These are phyloP conservation scores for Magallana nippona DNA, from an alignment of 2,888 invertebrate genomes.

Conservation along the genomic window DNA sequence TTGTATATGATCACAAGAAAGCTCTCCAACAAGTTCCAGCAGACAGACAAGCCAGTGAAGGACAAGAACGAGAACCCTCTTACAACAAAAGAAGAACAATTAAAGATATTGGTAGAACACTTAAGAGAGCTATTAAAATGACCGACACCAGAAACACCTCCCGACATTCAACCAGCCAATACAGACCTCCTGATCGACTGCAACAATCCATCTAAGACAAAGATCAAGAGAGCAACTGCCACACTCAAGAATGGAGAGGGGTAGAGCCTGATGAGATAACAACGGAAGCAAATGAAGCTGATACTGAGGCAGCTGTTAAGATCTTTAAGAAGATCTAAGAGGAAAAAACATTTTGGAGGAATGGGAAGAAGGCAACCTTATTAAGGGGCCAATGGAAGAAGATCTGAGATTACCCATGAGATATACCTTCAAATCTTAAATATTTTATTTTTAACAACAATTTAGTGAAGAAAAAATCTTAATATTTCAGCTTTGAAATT, in stretches of 20 bases:
- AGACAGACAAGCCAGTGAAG: slow-evolving; percentile 31
- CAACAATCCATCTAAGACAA: not conserved
- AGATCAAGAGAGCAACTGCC: too few species aligned
- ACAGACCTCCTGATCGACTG: slow-evolving; percentile 3
- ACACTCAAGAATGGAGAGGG: too few species aligned
- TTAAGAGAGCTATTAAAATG: slow-evolving; percentile 10
- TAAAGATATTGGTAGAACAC: slow-evolving; percentile 15
- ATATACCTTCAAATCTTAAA: too few species aligned
- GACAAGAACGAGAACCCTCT: slow-evolving; percentile 29
- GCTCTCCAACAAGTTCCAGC: slow-evolving; percentile 28
- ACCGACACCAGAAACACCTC: not conserved
- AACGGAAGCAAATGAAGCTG: too few species aligned
- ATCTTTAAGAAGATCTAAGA: not conserved
- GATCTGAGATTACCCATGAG: too few species aligned
- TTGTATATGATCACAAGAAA: not conserved
- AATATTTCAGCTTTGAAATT: too few species aligned
- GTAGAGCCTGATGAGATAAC: too few species aligned
- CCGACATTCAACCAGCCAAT: not conserved
- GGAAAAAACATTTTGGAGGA: too few species aligned
- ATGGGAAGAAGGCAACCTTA: too few species aligned
- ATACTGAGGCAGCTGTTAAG: not conserved
- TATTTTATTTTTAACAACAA: too few species aligned
- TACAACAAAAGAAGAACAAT: not conserved
- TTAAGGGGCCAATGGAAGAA: too few species aligned
- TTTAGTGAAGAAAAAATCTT: too few species aligned